A percentile compares a stretch with the other conserved stretches of the same genome.
Conservation (phyloP, 1,140 invertebrate species). For the Drosophila seguyi region DNA sequence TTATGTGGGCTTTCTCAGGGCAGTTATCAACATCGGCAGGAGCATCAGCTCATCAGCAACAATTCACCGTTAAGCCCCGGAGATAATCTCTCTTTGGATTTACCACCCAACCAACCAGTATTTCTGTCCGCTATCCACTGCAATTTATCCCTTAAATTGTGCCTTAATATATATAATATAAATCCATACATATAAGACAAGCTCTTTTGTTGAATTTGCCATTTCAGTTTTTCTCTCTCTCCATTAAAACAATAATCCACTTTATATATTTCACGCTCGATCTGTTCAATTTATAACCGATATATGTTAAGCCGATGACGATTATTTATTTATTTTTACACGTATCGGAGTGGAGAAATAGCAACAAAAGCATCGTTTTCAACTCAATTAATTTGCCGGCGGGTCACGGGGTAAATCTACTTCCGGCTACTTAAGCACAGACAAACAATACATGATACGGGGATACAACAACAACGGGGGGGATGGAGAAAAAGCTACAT, state of each 20-base stretch:
- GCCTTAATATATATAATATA: conserved; percentile 37
- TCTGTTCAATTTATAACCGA: conserved; percentile 82
- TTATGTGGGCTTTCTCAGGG: neutral
- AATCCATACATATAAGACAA: neutral
- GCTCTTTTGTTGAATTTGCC: conserved; percentile 16
- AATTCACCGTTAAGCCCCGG: conserved; percentile 22
- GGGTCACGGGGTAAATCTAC: conserved; percentile 34
- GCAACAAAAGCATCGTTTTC: conserved; percentile 58
- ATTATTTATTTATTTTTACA: conserved; percentile 78
- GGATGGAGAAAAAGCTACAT: conserved; percentile 17
- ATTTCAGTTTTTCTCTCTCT: conserved; percentile 10
- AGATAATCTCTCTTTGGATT: conserved; percentile 40
- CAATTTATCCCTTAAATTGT: conserved; percentile 51
- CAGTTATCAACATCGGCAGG: conserved; percentile 5
- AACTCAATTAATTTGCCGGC: conserved; percentile 74
- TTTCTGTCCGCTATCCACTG: conserved; percentile 1
- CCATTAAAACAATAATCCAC: conserved; percentile 81
- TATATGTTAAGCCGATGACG: conserved; percentile 71
- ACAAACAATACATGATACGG: conserved; percentile 41
- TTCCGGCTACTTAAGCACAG: conserved; percentile 77
- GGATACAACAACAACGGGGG: neutral
- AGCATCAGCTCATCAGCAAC: conserved; percentile 30
- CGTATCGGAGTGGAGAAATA: conserved; percentile 13
- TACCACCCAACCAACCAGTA: conserved; percentile 6
- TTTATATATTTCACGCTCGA: conserved; percentile 80